phyloP scores from a whole-genome alignment of 37 sponge, comb jelly and placozoan genomes.

The Aphrocallistes beatrix region DNA sequence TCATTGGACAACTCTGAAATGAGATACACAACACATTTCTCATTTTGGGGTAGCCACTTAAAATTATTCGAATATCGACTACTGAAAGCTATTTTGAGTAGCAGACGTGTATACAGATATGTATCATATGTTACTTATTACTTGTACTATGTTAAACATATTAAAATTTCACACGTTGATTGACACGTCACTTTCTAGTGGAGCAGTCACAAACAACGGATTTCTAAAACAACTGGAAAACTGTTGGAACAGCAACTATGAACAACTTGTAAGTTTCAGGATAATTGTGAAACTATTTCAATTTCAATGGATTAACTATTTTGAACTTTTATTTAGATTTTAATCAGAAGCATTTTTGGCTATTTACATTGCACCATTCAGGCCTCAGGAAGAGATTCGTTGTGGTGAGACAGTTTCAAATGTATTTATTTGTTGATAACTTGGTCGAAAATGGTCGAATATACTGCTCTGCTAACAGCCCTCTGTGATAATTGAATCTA shows the following conservation, averaged over 20 bases:
- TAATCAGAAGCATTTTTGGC: not conserved
- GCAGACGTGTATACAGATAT: too few relatives aligned
- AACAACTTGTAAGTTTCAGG: not conserved
- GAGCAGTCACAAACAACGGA: not conserved
- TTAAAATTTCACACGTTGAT: too few relatives aligned
- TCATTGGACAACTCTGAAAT: too few relatives aligned
- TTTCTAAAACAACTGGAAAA: not conserved
- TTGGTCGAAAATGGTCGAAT: too few relatives aligned
- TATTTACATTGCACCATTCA: conserved; percentile 9
- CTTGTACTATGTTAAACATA: too few relatives aligned
- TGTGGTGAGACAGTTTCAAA: not conserved
- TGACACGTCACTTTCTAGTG: not conserved
- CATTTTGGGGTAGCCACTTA: too few relatives aligned
- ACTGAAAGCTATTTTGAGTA: too few relatives aligned
- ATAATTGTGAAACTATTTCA: not conserved
- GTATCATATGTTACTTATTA: too few relatives aligned
- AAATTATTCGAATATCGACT: too few relatives aligned
- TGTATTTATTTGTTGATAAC: not conserved
- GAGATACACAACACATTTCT: too few relatives aligned
- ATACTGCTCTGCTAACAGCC: too few relatives aligned
- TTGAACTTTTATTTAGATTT: not conserved
- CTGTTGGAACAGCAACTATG: conserved; percentile 10
- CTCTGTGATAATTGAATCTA: too few relatives aligned
- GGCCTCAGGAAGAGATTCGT: conserved; percentile 3
- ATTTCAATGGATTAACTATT: not conserved